Conservation (phyloP, 2,797 vertebrate genomes). For the Cynodonichthys magdalenae region DNA sequence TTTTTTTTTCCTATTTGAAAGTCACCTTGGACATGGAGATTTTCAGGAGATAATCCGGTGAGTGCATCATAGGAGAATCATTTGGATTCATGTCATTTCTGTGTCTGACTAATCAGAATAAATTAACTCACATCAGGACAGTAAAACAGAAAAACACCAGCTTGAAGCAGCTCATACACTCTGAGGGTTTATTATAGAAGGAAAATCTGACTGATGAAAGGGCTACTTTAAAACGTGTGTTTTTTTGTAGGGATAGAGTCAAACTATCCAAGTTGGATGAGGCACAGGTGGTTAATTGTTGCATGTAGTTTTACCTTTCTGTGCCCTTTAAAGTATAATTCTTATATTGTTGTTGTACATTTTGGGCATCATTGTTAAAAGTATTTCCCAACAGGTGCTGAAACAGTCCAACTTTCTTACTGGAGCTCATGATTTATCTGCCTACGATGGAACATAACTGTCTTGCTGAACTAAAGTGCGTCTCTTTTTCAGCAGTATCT, state of each 20-base stretch:
- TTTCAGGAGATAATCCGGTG: slow-evolving; percentile 20
- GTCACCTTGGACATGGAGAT: slow-evolving; percentile 66
- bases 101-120: slow-evolving; percentile 36
- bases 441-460: neutral
- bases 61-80: slow-evolving; percentile 24
- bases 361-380: neutral
- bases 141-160: slow-evolving; percentile 18
- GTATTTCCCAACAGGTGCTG: slow-evolving; percentile 26
- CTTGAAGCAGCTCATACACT: slow-evolving; percentile 25
- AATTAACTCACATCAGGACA: slow-evolving; percentile 32
- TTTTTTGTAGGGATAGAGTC: neutral
- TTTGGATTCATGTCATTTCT: slow-evolving; percentile 34
- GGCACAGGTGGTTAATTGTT: slow-evolving; percentile 18
- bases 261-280: neutral
- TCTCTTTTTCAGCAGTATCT: neutral
- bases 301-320: neutral
- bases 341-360: neutral
- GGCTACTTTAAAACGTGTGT: neutral
- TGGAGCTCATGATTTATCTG: slow-evolving; percentile 10
- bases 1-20: slow-evolving; percentile 47
- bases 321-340: slow-evolving; percentile 26
- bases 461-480: neutral
- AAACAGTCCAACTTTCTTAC: slow-evolving; percentile 8
- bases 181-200: neutral
- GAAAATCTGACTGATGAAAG: neutral